Evolutionary conservation across 2,113 vertebrate species (phyloP).

Genomic region (Varanus komodoensis): DNA sequence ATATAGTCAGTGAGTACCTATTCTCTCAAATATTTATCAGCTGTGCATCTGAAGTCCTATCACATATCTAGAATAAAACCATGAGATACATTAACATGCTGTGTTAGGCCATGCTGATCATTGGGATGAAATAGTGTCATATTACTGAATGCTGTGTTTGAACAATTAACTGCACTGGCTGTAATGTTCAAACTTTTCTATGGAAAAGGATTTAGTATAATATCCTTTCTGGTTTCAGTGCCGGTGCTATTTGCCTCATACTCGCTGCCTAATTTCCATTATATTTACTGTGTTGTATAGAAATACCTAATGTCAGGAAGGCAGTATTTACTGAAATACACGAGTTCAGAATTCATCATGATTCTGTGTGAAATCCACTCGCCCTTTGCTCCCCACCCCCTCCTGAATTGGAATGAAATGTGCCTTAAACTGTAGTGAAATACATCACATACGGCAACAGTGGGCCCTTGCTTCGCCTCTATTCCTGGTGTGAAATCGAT

Average conservation of each 20-base stretch:
- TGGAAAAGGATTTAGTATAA: conserved; percentile 36
- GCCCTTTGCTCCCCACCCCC: conserved; percentile 84
- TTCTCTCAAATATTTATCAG: conserved; percentile 50
- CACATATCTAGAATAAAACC: conserved; percentile 15
- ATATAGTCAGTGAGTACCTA: neutral
- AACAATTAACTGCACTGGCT: conserved; percentile 27
- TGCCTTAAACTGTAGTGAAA: conserved; percentile 88
- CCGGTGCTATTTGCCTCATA: conserved; percentile 39
- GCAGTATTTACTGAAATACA: conserved; percentile 84
- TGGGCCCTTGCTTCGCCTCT: conserved; percentile 80
- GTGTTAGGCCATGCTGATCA: conserved; percentile 33
- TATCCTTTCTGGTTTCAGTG: conserved; percentile 5
- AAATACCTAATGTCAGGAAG: conserved; percentile 81
- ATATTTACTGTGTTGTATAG: conserved; percentile 75
- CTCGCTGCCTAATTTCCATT: conserved; percentile 74
- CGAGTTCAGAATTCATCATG: conserved; percentile 87
- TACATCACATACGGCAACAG: conserved; percentile 83
- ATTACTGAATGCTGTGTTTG: conserved; percentile 30
- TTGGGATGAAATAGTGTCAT: conserved; percentile 24
- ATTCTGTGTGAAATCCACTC: conserved; percentile 85
- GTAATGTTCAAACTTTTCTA: conserved; percentile 37
- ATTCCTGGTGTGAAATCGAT: conserved; percentile 91
- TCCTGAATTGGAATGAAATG: conserved; percentile 87
- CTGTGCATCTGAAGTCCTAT: conserved; percentile 25
- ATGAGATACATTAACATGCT: conserved; percentile 20